Base-by-base conservation (phyloP, 2,797 vertebrate genomes). In the Lutjanus argentimaculatus region DNA sequence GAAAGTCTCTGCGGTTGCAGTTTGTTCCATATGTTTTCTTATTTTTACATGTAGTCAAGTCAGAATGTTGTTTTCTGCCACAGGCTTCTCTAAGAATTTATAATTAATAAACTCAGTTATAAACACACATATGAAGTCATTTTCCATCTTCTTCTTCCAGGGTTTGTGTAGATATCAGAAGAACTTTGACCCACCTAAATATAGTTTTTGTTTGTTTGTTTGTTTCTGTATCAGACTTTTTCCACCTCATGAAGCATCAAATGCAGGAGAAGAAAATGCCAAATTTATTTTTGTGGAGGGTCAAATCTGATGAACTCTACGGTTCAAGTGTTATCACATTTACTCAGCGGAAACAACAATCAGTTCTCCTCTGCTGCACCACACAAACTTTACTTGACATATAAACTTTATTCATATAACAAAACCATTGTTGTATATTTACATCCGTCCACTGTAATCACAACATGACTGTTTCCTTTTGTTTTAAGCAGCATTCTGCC, bases 181-280 rank as follows among this genome's bases (percentile, higher is more conserved):
- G 25, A 25, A 25, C 25, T 25, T 25, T 25, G 2, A 25, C 25
- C 25, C 3, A 25, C 25, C 25, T 25, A 49, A 7, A 1, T n/a
- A 19, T 19, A 19, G 16, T 49, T 46, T 49, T 14, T 49, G 48
- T 49, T 16, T 17, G 5, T 15, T 49, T 67, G 46, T 53, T 67
- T 67, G 2, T 48, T 6, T 19, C 21, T 57, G n/a, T n/a, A 42
- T 67, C 63, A 42, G 7, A 11, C 16, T 13, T 43, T 61, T 48
- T 59, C 64, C 15, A 7, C 45, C 75, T 72, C 63, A 56, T 40
- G 67, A 67, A 58, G 75, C 67, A 67, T 59, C 55, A 65, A 63
- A 57, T 25, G 56, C 51, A 72, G 42, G 25, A 59, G 52, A 72
- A 76, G 17, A 30, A 30, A 30, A 30, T 36, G 30, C 30, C 36